Evolutionary conservation across 2,888 invertebrate species (phyloP).

Genomic region (Oxycera nigricornis): DNA sequence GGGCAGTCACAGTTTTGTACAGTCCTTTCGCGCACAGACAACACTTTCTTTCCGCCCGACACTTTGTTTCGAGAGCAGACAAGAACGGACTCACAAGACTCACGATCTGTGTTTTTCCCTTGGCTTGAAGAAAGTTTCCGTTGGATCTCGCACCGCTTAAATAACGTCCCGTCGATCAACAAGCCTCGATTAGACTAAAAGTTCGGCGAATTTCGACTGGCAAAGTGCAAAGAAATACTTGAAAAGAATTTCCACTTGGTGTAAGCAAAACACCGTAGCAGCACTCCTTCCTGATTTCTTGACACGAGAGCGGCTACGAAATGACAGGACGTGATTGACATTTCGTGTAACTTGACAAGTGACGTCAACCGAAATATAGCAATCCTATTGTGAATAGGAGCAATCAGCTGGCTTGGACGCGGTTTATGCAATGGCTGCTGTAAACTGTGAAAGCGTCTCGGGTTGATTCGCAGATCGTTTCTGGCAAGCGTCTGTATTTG

Average conservation of each 20-base stretch:
- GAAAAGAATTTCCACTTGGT: constrained; percentile 5
- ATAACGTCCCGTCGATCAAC: background rate
- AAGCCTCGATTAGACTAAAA: background rate
- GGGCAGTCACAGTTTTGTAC: background rate
- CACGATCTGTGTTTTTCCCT: no score
- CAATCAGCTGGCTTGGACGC: no score
- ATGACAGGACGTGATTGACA: constrained; percentile 12
- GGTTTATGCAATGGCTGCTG: no score
- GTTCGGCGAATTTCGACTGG: background rate
- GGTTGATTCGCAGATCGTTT: no score
- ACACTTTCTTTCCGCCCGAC: background rate
- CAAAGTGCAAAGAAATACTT: background rate
- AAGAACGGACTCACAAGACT: no score
- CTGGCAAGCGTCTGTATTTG: no score
- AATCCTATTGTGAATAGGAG: no score
- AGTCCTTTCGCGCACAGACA: background rate
- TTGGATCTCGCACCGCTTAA: background rate
- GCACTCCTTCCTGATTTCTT: background rate
- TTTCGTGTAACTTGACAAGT: background rate
- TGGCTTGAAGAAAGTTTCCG: background rate
- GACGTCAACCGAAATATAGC: no score
- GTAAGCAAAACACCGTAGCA: background rate
- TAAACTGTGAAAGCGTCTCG: no score
- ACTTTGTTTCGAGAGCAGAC: no score
- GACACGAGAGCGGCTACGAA: constrained; percentile 1